phyloP scores from a whole-genome alignment of 2,888 invertebrate genomes.

The Dryobota labecula region DNA sequence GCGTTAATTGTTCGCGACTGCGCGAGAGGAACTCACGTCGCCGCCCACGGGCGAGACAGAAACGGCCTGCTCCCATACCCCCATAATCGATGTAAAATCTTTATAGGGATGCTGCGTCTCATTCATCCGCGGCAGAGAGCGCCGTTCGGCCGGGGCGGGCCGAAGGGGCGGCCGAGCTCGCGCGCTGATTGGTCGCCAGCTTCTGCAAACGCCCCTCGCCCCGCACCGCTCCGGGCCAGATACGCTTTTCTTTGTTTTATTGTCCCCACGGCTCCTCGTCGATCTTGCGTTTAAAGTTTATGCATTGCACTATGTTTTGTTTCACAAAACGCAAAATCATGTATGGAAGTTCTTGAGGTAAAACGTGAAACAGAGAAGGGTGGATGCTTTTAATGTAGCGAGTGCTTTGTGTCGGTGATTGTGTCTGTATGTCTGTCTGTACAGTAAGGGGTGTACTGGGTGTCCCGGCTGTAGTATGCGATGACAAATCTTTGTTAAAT shows the following conservation, averaged over 20 bases:
- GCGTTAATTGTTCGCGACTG: conserved; percentile 89
- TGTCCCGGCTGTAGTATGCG: conserved; percentile 31
- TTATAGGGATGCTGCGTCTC: conserved; percentile 87
- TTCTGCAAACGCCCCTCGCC: conserved; percentile 66
- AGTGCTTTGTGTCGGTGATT: conserved; percentile 78
- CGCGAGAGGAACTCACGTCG: conserved; percentile 84
- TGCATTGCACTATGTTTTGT: conserved; percentile 90
- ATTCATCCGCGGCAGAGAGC: conserved; percentile 76
- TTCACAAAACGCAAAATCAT: conserved; percentile 88
- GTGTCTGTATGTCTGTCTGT: conserved; percentile 66
- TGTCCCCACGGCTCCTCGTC: conserved; percentile 89
- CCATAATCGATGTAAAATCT: conserved; percentile 88
- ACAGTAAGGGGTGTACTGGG: conserved; percentile 21
- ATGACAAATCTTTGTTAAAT: conserved; percentile 57
- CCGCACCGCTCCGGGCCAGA: conserved; percentile 83
- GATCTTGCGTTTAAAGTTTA: conserved; percentile 90
- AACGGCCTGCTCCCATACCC: conserved; percentile 84
- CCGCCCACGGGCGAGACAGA: conserved; percentile 85
- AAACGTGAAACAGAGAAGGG: conserved; percentile 81
- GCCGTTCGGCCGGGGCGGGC: conserved; percentile 73
- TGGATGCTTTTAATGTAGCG: conserved; percentile 74
- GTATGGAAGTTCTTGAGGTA: conserved; percentile 87
- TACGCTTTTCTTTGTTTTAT: conserved; percentile 90
- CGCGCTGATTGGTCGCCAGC: conserved; percentile 69
- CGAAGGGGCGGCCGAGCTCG: conserved; percentile 70